Percentiles rank a stretch among this genome's conserved stretches.
These are phyloP conservation scores for Liasis olivaceus DNA, from an alignment of 2,797 vertebrate genomes.

Conservation along the genomic window DNA sequence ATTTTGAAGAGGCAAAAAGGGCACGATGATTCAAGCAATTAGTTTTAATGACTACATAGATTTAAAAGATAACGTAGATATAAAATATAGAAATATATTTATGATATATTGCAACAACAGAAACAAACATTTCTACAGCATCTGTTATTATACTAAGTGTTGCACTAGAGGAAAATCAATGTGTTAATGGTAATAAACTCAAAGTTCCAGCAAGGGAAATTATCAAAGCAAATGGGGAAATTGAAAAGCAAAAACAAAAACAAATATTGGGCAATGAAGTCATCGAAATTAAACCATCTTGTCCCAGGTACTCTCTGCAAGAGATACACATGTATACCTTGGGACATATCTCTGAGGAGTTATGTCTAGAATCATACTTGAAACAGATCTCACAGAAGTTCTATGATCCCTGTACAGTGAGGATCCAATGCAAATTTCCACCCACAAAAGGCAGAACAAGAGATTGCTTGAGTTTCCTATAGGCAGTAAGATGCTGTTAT, in stretches of 20 bases:
- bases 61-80: not conserved
- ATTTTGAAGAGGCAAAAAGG: constrained; percentile 26
- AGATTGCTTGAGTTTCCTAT: not conserved
- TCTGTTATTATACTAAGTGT: not conserved
- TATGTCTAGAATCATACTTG: not conserved
- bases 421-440: not conserved
- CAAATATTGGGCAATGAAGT: not conserved
- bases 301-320: not conserved
- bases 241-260: not conserved
- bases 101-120: not conserved
- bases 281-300: not conserved
- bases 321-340: not conserved
- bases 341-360: not conserved
- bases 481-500: not conserved
- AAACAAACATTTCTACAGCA: not conserved
- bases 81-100: not conserved
- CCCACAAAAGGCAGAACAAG: not conserved
- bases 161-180: not conserved
- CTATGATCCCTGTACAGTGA: not conserved
- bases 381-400: not conserved
- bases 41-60: not conserved
- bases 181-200: not conserved
- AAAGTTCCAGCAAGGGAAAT: not conserved
- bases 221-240: not conserved
- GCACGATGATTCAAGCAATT: rapidly evolving